These are phyloP conservation scores for Marcusenius ussheri DNA, from an alignment of 2,113 vertebrate genomes.

Conservation along the genomic window DNA sequence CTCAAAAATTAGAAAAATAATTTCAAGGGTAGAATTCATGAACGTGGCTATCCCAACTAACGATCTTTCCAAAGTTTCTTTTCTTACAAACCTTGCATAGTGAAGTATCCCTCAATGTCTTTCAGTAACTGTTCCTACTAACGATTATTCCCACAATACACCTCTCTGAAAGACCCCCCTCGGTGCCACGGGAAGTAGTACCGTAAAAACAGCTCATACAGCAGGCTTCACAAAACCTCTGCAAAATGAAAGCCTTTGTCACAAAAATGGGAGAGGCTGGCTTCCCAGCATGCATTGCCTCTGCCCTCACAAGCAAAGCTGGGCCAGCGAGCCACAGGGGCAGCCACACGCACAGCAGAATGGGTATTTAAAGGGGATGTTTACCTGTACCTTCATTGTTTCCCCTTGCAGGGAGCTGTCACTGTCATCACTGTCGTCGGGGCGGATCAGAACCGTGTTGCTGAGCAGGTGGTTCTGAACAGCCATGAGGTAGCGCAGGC, in stretches of 20 bases:
- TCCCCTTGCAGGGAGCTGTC: slow-evolving; percentile 99
- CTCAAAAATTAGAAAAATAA: neutral
- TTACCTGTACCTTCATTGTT: slow-evolving; percentile 99
- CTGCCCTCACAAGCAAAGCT: neutral
- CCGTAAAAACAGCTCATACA: neutral
- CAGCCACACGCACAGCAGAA: slow-evolving; percentile 35
- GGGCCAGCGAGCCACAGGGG: slow-evolving; percentile 13
- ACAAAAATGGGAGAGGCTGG: neutral
- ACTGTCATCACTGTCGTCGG: slow-evolving; percentile 94
- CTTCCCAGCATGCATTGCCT: neutral
- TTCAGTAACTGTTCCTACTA: neutral
- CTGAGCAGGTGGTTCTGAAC: slow-evolving; percentile 99
- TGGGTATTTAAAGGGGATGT: slow-evolving; percentile 85
- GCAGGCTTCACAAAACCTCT: neutral
- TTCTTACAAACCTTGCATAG: neutral
- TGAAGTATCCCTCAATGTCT: neutral
- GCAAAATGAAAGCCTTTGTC: neutral
- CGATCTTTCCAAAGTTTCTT: neutral
- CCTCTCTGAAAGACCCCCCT: neutral
- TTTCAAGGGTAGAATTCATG: neutral
- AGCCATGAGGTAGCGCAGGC: slow-evolving; percentile 96
- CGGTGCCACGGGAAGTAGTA: neutral
- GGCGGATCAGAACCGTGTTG: slow-evolving; percentile 93
- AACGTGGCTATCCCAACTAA: neutral
- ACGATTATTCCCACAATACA: neutral